Evolutionary conservation across 2,113 vertebrate species (phyloP).

Genomic region (Labeo catla): DNA sequence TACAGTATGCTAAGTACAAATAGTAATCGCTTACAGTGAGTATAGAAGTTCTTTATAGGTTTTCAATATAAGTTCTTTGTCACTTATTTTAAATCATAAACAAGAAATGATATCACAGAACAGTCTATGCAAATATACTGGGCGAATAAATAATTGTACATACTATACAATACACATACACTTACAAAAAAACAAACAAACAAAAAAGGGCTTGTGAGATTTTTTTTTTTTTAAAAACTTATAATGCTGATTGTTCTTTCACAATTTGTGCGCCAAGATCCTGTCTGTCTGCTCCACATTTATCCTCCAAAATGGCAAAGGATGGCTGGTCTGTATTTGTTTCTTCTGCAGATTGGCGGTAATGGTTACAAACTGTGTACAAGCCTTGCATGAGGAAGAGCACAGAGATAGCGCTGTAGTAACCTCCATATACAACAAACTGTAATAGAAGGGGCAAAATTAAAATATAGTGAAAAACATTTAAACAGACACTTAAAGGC

Average conservation of each 20-base stretch:
- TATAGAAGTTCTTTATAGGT: too few relatives aligned
- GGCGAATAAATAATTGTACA: not conserved
- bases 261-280: not conserved
- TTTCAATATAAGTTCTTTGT: too few relatives aligned
- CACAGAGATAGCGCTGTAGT: slow-evolving; percentile 69
- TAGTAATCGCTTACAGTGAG: not conserved
- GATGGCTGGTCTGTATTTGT: not conserved
- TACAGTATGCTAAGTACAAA: not conserved
- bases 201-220: not conserved
- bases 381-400: slow-evolving; percentile 70
- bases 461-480: not conserved
- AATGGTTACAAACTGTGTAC: slow-evolving; percentile 62
- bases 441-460: slow-evolving; percentile 48
- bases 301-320: not conserved
- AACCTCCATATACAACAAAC: slow-evolving; percentile 74
- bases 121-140: not conserved
- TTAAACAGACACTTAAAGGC: not conserved
- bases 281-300: not conserved
- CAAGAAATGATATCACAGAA: not conserved
- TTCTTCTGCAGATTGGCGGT: not conserved
- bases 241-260: not conserved
- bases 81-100: not conserved
- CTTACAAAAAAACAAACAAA: not conserved
- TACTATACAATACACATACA: not conserved
- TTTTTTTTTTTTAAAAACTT: not conserved